Conservation (phyloP, 1,140 invertebrate species). For the Achroia grisella region DNA sequence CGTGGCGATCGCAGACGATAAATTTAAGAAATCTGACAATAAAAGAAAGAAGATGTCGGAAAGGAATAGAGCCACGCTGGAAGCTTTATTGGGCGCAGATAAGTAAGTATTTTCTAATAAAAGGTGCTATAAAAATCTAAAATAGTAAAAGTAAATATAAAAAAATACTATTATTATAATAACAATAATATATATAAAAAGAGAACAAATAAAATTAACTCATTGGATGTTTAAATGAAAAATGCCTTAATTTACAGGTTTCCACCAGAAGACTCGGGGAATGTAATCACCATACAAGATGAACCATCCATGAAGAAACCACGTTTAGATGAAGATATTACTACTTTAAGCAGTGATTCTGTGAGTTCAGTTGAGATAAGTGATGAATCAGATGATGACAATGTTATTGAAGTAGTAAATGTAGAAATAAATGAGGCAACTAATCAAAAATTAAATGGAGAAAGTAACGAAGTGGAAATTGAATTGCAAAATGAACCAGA, state of each 20-base stretch:
- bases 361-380: conserved; percentile 31
- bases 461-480: neutral
- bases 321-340: conserved; percentile 23
- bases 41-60: conserved; percentile 38
- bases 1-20: conserved; percentile 16
- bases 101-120: conserved; percentile 23
- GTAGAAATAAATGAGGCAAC: conserved; percentile 16
- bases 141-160: too few relatives aligned
- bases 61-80: conserved; percentile 42
- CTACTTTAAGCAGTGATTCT: conserved; percentile 44
- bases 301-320: conserved; percentile 42
- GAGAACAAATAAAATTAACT: too few relatives aligned
- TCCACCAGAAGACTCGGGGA: conserved; percentile 12
- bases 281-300: conserved; percentile 41
- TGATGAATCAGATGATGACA: conserved; percentile 30
- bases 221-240: too few relatives aligned
- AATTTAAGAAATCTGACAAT: conserved; percentile 11
- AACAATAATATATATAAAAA: too few relatives aligned
- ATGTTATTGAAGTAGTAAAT: neutral
- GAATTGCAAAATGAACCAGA: too few relatives aligned
- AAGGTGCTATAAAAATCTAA: too few relatives aligned
- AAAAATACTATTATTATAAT: too few relatives aligned
- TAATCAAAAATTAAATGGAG: conserved; percentile 7
- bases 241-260: conserved; percentile 23
- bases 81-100: conserved; percentile 36